These are phyloP conservation scores for Syngnathus rostellatus DNA, from an alignment of 2,797 vertebrate genomes.

Conservation along the genomic window DNA sequence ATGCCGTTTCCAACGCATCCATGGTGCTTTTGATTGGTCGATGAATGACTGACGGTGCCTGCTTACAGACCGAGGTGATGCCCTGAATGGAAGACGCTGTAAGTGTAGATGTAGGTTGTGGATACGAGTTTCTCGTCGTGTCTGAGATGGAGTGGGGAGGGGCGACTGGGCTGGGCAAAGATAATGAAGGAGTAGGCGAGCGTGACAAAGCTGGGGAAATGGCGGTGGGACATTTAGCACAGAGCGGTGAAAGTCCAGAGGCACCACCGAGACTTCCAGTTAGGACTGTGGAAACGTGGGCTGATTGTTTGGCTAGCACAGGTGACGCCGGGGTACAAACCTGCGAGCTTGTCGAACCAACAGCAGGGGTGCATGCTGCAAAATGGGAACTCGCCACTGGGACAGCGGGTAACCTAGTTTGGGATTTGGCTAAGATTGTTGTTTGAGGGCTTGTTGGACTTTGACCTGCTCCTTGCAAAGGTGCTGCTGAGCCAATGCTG, in stretches of 20 bases:
- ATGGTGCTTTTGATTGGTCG: conserved; percentile 63
- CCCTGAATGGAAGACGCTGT: conserved; percentile 32
- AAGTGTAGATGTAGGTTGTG: conserved; percentile 30
- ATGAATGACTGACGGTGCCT: conserved; percentile 27
- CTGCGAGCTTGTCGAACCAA: conserved; percentile 17
- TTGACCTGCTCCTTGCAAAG: conserved; percentile 36
- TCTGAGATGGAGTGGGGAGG: neutral
- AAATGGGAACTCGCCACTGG: conserved; percentile 36
- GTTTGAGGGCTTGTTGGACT: conserved; percentile 34
- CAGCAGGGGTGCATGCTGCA: conserved; percentile 36
- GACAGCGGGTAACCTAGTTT: conserved; percentile 28
- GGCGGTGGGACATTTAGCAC: conserved; percentile 26
- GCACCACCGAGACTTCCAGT: conserved; percentile 22
- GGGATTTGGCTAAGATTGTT: conserved; percentile 34
- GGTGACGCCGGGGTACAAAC: conserved; percentile 24
- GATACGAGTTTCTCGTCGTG: conserved; percentile 13
- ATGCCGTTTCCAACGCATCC: conserved; percentile 53
- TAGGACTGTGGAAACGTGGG: conserved; percentile 29
- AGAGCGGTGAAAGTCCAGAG: conserved; percentile 18
- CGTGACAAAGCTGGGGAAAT: conserved; percentile 21
- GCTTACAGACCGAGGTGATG: conserved; percentile 35
- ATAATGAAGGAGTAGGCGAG: conserved; percentile 29
- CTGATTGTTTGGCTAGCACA: conserved; percentile 17
- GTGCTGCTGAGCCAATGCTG: conserved; percentile 25
- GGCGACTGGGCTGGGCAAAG: conserved; percentile 19